These are phyloP conservation scores for Paramuricea clavata DNA, from an alignment of 92 coral and sea anemone genomes.

Conservation along the genomic window DNA sequence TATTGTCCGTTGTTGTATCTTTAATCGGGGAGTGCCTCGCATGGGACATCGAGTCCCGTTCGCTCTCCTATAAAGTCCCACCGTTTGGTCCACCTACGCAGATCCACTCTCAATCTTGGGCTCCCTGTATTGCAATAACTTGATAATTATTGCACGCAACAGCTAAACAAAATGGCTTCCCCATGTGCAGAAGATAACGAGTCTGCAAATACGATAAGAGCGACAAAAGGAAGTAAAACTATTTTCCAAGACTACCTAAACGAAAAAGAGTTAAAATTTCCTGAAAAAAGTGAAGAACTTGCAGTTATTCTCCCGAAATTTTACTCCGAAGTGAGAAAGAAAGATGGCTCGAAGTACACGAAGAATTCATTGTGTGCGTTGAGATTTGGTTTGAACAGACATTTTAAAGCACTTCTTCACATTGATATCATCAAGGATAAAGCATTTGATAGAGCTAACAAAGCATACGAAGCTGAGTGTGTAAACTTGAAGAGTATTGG, in stretches of 20 bases:
- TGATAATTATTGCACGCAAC: neutral
- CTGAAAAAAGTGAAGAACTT: constrained; percentile 37
- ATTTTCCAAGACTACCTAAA: constrained; percentile 48
- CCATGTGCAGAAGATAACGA: constrained; percentile 27
- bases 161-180: constrained; percentile 22
- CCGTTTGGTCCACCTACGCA: too few species aligned
- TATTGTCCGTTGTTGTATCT: too few species aligned
- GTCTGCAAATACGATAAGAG: constrained; percentile 40
- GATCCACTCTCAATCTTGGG: too few species aligned
- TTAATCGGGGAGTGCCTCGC: too few species aligned
- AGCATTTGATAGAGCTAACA: constrained; percentile 38
- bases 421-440: constrained; percentile 40
- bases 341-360: constrained; percentile 34
- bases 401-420: constrained; percentile 14
- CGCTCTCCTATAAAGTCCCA: too few species aligned
- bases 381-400: constrained; percentile 33
- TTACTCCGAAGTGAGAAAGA: constrained; percentile 50
- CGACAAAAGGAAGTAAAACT: constrained; percentile 40
- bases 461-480: constrained; percentile 38
- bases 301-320: constrained; percentile 38
- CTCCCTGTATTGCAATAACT: too few species aligned
- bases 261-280: constrained; percentile 49
- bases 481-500: constrained; percentile 25
- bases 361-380: constrained; percentile 36
- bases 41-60: too few species aligned